A percentile compares a stretch with the other conserved stretches of the same genome.
These are phyloP conservation scores for Amblyjoppa fuscipennis DNA, from an alignment of 2,888 invertebrate species.

Conservation along the genomic window DNA sequence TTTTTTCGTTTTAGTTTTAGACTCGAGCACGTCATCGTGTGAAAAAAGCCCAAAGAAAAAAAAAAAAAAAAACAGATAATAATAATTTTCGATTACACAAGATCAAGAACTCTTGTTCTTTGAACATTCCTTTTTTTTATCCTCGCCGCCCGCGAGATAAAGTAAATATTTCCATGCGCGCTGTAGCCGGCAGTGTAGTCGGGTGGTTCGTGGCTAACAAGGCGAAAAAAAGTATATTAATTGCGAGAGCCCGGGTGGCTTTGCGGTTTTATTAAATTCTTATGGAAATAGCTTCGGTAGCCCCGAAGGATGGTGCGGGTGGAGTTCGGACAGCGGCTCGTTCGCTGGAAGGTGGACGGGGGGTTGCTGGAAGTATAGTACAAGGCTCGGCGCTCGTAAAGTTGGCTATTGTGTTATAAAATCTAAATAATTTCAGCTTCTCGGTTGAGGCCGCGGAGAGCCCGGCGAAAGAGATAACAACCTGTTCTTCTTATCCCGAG, in stretches of 20 bases:
- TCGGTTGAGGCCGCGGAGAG: constrained; percentile 58
- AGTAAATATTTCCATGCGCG: background rate
- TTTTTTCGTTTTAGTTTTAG: background rate
- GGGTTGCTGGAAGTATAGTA: constrained; percentile 37
- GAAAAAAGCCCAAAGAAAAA: background rate
- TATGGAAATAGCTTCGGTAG: constrained; percentile 81
- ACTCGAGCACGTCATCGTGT: background rate
- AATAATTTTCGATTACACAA: background rate
- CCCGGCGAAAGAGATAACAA: constrained; percentile 32
- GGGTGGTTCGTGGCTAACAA: constrained; percentile 64
- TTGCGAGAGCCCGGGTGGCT: constrained; percentile 78
- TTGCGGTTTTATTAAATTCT: constrained; percentile 85
- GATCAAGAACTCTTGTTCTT: background rate
- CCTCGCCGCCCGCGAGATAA: background rate
- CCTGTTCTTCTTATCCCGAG: constrained; percentile 56
- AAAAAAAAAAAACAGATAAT: background rate
- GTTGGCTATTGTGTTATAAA: constrained; percentile 84
- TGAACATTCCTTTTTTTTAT: background rate
- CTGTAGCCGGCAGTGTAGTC: background rate
- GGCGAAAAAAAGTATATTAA: constrained; percentile 84
- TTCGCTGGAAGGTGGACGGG: background rate
- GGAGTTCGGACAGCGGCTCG: constrained; percentile 4
- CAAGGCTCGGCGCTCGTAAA: constrained; percentile 79
- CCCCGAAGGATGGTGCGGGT: constrained; percentile 15
- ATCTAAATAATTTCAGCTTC: constrained; percentile 84